Base-by-base conservation (phyloP, 2,888 invertebrate genomes). In the Blastobasis lacticolella region DNA sequence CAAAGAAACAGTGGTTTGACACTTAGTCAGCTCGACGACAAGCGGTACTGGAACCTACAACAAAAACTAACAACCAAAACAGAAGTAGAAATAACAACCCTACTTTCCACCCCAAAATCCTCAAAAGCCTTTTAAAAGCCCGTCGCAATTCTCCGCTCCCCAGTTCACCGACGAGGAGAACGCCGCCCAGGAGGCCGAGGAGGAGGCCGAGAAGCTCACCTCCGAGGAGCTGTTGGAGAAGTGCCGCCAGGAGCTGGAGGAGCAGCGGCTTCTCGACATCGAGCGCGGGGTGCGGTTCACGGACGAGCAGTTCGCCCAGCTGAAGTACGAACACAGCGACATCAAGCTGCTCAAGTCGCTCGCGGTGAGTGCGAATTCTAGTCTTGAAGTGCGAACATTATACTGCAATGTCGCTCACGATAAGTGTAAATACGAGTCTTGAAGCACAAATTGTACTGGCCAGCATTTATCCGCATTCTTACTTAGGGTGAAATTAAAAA, bases 281-380 rank as follows among this genome's bases (percentile, higher is more conserved):
- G 84, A 88, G 46, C 90, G 89, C 23, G 91, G 91, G 52, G 87
- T 91, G 37, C 78, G 87, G 65, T 88, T 91, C 58, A 81, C 86
- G 0, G 86, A 89, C 38, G 91, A 91, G 51, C 90, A 91, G 57
- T 92, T 86, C 59, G 89, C 90, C 6, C 77, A 79, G 40, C 75
- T 91, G 49, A 91, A 91, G 72, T 93, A 92, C 60, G 92, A 92
- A 71, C 89, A 90, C 6, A 89, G 90, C 7, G 84, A 90, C 46
- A 82, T 93, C 7, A 91, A 91, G 66, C 75, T 67, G 1, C 78
- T 93, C 6, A 89, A 90, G 65, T 85, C 73, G 49, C 86, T 91
- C 37, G 87, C 91, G 81, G 93, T 92, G 75, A 80, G n/a, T 49
- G 5, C 23, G 23, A 23, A 23, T 23, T 2, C 3, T 1, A 3